These are phyloP conservation scores for Drosophila nikananu DNA, from an alignment of 1,140 invertebrate species.

Conservation along the genomic window DNA sequence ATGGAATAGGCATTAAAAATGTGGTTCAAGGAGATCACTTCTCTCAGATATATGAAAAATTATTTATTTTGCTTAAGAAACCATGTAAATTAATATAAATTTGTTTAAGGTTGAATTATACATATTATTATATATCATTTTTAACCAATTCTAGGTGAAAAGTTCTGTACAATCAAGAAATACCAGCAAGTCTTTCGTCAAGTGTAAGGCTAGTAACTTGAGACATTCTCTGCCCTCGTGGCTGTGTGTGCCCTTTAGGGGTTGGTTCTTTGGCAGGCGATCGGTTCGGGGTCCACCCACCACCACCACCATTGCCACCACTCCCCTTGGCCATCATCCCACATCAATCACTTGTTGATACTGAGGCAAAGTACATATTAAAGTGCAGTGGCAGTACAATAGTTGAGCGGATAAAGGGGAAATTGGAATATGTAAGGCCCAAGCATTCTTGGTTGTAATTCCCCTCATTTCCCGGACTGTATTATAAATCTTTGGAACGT, in stretches of 20 bases:
- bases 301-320: background rate
- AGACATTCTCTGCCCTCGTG: conserved; percentile 6
- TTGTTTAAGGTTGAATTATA: background rate
- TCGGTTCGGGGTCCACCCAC: conserved; percentile 3
- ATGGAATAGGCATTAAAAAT: background rate
- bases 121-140: background rate
- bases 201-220: conserved; percentile 35
- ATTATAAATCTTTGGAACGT: conserved; percentile 72
- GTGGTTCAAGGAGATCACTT: background rate
- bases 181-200: background rate
- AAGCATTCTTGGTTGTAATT: conserved; percentile 48
- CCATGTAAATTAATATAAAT: background rate
- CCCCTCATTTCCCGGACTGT: conserved; percentile 16
- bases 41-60: too few relatives aligned
- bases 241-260: conserved; percentile 8
- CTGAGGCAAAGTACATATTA: conserved; percentile 2
- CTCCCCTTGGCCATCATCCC: background rate
- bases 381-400: conserved; percentile 17
- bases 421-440: conserved; percentile 1
- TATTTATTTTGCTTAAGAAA: accelerated
- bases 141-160: background rate
- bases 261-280: conserved; percentile 21
- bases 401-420: background rate
- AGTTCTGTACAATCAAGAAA: background rate
- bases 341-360: conserved; percentile 80